Evolutionary conservation across 2,888 invertebrate species (phyloP).

Genomic region (Omphaloscelis lunosa): DNA sequence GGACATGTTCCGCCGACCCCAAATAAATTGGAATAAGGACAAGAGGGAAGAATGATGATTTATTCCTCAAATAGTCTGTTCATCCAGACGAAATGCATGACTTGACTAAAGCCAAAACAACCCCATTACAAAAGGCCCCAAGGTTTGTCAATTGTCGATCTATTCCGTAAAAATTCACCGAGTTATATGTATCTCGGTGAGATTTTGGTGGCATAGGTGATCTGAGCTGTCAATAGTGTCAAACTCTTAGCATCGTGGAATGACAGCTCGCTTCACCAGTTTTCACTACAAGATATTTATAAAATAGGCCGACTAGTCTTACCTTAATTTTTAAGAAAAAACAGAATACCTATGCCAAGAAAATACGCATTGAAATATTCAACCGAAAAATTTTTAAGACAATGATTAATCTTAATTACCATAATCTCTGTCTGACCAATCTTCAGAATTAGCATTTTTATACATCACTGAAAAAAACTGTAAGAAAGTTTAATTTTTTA

Average conservation of each 20-base stretch:
- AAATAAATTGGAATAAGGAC: too few species aligned
- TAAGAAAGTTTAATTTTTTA: slow-evolving; percentile 4
- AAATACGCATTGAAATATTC: background rate
- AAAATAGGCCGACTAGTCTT: too few species aligned
- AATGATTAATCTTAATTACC: slow-evolving; percentile 18
- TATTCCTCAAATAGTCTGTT: background rate
- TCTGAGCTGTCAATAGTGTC: background rate
- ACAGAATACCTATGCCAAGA: background rate
- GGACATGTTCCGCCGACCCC: too few species aligned
- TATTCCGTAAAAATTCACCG: too few species aligned
- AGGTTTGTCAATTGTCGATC: background rate
- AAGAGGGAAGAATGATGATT: background rate
- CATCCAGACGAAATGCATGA: background rate
- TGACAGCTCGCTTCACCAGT: too few species aligned
- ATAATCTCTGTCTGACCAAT: slow-evolving; percentile 8
- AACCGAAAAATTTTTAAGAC: background rate
- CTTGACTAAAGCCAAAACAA: too few species aligned
- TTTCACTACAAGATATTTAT: too few species aligned
- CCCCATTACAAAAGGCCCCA: background rate
- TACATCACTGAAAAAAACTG: slow-evolving; percentile 6
- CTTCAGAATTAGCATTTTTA: slow-evolving; percentile 36
- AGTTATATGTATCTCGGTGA: too few species aligned
- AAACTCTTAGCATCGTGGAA: background rate
- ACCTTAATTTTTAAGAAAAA: background rate
- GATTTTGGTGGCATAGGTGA: too few species aligned